Evolutionary conservation across 2,113 vertebrate species (phyloP).

Genomic region (Monopterus albus): DNA sequence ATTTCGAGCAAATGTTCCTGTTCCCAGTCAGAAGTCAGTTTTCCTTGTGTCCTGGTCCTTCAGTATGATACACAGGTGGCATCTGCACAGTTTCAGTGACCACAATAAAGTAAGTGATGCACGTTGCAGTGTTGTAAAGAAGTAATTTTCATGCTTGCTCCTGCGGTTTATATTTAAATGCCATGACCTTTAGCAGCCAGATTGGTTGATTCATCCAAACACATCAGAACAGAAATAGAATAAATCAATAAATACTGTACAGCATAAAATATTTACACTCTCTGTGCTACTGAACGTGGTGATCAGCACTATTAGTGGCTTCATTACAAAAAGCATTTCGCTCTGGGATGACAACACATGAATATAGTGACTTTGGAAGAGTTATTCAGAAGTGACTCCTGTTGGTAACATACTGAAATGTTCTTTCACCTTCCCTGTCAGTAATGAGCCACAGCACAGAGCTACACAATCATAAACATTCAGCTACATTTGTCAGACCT

Average conservation of each 20-base stretch:
- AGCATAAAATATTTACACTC: slow-evolving; percentile 69
- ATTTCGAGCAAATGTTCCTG: no score
- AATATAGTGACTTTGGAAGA: slow-evolving; percentile 29
- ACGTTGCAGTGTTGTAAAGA: background rate
- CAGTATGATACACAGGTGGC: no score
- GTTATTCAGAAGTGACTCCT: slow-evolving; percentile 12
- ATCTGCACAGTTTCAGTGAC: no score
- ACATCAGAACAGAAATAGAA: background rate
- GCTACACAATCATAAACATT: slow-evolving; percentile 29
- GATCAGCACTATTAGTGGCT: slow-evolving; percentile 22
- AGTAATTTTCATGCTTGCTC: slow-evolving; percentile 10
- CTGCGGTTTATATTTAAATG: slow-evolving; percentile 46
- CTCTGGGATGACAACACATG: slow-evolving; percentile 4
- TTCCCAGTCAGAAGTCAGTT: no score
- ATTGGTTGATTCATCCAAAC: background rate
- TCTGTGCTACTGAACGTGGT: background rate
- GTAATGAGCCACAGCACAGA: slow-evolving; percentile 3
- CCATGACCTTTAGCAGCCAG: slow-evolving; percentile 31
- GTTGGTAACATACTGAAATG: slow-evolving; percentile 30
- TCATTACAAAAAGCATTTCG: slow-evolving; percentile 20
- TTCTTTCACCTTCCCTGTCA: slow-evolving; percentile 24
- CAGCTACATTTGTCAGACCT: slow-evolving; percentile 15
- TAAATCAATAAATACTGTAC: slow-evolving; percentile 78
- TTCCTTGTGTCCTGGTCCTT: no score
- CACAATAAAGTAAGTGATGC: no score